Evolutionary conservation across 2,888 invertebrate species (phyloP).

Genomic region (Ligdia adustata): DNA sequence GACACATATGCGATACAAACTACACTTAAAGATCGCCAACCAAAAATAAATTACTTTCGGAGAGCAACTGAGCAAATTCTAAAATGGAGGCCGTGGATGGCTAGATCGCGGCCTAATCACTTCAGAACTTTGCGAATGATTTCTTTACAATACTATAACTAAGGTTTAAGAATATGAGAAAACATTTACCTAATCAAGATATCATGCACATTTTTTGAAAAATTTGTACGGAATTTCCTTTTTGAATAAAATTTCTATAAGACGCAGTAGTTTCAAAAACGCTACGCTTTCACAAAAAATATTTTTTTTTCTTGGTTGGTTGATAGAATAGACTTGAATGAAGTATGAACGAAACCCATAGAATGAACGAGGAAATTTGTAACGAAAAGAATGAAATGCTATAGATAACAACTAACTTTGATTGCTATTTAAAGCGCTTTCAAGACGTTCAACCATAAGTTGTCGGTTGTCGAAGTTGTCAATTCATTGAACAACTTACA

Average conservation of each 20-base stretch:
- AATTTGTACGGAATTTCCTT: constrained; percentile 45
- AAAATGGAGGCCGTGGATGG: constrained; percentile 83
- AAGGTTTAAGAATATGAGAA: constrained; percentile 46
- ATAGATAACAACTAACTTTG: no score
- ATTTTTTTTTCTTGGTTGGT: constrained; percentile 50
- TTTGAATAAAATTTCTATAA: constrained; percentile 52
- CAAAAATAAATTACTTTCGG: constrained; percentile 63
- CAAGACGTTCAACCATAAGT: no score
- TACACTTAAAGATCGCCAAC: constrained; percentile 39
- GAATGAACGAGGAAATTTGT: constrained; percentile 1
- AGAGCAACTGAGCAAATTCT: constrained; percentile 68
- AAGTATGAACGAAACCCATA: constrained; percentile 8
- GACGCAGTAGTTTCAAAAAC: constrained; percentile 70
- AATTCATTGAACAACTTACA: no score
- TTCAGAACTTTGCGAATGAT: constrained; percentile 59
- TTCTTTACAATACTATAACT: constrained; percentile 42
- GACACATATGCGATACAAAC: constrained; percentile 31
- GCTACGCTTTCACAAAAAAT: constrained; percentile 78
- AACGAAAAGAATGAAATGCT: not conserved
- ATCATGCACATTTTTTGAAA: constrained; percentile 77
- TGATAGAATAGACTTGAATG: constrained; percentile 8
- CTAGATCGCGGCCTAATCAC: constrained; percentile 68
- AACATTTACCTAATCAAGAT: constrained; percentile 75
- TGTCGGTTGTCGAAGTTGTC: no score
- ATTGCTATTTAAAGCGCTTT: no score